phyloP scores from a whole-genome alignment of 2,888 invertebrate species.

The Plebejus argus region DNA sequence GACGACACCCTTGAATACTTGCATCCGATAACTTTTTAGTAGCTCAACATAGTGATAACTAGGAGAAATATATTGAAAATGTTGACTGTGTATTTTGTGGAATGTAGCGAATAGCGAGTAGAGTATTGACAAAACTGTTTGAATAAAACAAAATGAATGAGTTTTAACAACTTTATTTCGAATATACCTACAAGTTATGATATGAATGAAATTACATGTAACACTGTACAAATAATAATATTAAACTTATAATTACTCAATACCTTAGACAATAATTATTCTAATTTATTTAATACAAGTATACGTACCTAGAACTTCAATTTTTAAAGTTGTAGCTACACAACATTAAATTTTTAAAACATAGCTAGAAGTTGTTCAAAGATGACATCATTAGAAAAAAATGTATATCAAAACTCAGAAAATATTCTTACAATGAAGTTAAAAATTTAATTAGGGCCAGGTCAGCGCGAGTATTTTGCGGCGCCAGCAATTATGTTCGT shows the following conservation, averaged over 20 bases:
- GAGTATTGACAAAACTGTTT: not conserved
- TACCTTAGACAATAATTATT: too few species aligned
- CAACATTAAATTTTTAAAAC: not conserved
- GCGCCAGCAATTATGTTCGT: not conserved
- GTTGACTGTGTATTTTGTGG: too few species aligned
- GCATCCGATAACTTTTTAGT: too few species aligned
- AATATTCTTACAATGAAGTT: not conserved
- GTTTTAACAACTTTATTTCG: conserved; percentile 1
- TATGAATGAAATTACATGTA: not conserved
- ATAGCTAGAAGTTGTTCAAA: not conserved
- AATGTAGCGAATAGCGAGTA: not conserved
- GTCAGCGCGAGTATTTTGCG: not conserved
- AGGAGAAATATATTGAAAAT: too few species aligned
- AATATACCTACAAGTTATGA: not conserved
- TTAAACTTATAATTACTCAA: not conserved
- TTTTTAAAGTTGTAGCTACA: not conserved
- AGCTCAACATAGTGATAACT: too few species aligned
- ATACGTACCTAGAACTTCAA: not conserved
- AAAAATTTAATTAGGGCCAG: not conserved
- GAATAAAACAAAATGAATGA: not conserved
- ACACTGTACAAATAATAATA: not conserved
- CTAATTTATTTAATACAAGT: too few species aligned
- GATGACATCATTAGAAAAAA: not conserved
- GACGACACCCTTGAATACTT: too few species aligned
- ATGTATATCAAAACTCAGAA: not conserved